These are phyloP conservation scores for Cariama cristata DNA, from an alignment of 2,113 vertebrate species.

Conservation along the genomic window DNA sequence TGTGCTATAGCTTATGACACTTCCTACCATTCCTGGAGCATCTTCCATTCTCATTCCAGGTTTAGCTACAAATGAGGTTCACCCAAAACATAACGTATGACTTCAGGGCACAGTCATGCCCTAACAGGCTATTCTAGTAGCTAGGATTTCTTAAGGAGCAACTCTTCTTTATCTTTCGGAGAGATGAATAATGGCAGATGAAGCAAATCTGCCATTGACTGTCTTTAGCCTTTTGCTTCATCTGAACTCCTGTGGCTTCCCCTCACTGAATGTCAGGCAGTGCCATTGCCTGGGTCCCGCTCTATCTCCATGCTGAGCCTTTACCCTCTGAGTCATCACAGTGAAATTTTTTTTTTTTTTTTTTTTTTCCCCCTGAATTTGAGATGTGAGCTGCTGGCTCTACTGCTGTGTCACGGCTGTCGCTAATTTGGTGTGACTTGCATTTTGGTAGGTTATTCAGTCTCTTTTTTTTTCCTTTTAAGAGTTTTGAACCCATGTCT, in stretches of 20 bases:
- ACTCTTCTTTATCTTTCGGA: background rate
- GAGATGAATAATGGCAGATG: background rate
- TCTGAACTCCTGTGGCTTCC: background rate
- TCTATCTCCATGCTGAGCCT: background rate
- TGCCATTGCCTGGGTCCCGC: background rate
- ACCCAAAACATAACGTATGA: background rate
- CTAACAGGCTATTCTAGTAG: background rate
- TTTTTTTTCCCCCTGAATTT: background rate
- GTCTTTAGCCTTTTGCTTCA: background rate
- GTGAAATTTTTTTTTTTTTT: too few species aligned
- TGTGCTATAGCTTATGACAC: background rate
- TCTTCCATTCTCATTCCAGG: background rate
- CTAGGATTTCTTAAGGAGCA: background rate
- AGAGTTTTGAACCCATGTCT: background rate
- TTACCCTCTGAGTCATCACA: background rate
- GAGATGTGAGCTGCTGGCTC: background rate
- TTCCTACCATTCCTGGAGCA: background rate
- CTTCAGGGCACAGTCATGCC: background rate
- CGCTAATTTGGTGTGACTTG: background rate
- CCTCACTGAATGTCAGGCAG: background rate
- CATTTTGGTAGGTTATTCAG: background rate
- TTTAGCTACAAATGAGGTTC: background rate
- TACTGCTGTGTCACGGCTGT: background rate
- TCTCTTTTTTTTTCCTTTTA: background rate
- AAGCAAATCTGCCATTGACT: background rate